Evolutionary conservation across 2,888 invertebrate species (phyloP).

Genomic region (Mesochorus sp.): DNA sequence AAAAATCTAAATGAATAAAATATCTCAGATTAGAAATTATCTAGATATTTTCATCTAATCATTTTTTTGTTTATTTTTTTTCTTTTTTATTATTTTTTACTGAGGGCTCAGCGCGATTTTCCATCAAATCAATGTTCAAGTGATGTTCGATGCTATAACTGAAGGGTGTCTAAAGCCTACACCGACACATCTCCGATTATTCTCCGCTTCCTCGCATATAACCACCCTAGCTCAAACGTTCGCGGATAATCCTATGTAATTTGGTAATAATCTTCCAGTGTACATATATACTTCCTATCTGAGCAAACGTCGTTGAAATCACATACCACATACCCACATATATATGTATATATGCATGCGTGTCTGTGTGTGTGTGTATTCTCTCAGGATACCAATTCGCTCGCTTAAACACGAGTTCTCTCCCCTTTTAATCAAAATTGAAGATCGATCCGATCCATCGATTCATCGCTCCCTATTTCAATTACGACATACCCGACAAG

Average conservation of each 20-base stretch:
- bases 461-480: too few species aligned
- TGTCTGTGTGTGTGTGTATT: conserved; percentile 4
- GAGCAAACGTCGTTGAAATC: conserved; percentile 67
- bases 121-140: background rate
- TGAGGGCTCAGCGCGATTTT: too few species aligned
- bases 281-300: conserved; percentile 64
- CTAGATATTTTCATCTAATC: too few species aligned
- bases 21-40: too few species aligned
- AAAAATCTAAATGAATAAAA: too few species aligned
- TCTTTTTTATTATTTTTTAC: too few species aligned
- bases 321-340: conserved; percentile 58
- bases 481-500: too few species aligned
- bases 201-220: conserved; percentile 20
- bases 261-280: conserved; percentile 75
- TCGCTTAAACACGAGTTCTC: conserved; percentile 1
- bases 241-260: conserved; percentile 71
- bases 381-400: conserved; percentile 15
- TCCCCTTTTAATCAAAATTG: conserved; percentile 31
- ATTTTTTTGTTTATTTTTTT: too few species aligned
- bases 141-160: background rate
- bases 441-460: conserved; percentile 26
- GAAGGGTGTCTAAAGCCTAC: conserved; percentile 20
- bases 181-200: conserved; percentile 16
- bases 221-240: conserved; percentile 23
- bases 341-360: too few species aligned